These are phyloP conservation scores for Hemitrygon akajei DNA, from an alignment of 2,797 vertebrate genomes.

Conservation along the genomic window DNA sequence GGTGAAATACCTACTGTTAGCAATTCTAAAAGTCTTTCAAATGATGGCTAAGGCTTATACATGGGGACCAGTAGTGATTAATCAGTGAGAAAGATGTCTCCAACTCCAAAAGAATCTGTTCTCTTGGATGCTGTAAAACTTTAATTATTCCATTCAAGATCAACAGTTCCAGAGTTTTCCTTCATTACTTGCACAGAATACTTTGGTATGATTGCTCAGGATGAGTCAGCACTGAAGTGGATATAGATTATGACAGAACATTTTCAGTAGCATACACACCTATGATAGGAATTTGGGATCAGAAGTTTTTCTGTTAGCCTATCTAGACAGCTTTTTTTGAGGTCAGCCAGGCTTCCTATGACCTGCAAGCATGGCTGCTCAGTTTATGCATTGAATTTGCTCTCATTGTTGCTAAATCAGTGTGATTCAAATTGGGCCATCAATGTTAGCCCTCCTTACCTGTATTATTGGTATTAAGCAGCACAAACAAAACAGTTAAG, in stretches of 20 bases:
- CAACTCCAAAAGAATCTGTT: not conserved
- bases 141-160: not conserved
- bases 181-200: not conserved
- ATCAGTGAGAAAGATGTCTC: not conserved
- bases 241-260: not conserved
- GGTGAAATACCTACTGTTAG: not conserved
- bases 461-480: not conserved
- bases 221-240: not conserved
- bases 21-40: not conserved
- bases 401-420: not conserved
- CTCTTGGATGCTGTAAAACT: not conserved
- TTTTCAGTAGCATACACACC: too few species aligned
- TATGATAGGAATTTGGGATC: too few species aligned
- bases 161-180: not conserved
- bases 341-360: not conserved
- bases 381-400: not conserved
- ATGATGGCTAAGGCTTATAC: not conserved
- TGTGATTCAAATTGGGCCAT: not conserved
- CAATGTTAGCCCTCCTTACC: not conserved
- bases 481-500: not conserved
- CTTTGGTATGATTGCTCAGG: not conserved
- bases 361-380: not conserved
- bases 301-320: not conserved
- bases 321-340: not conserved
- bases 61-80: too few species aligned